Conservation (phyloP, 1,140 invertebrate species). For the Scaptomyza pallida region DNA sequence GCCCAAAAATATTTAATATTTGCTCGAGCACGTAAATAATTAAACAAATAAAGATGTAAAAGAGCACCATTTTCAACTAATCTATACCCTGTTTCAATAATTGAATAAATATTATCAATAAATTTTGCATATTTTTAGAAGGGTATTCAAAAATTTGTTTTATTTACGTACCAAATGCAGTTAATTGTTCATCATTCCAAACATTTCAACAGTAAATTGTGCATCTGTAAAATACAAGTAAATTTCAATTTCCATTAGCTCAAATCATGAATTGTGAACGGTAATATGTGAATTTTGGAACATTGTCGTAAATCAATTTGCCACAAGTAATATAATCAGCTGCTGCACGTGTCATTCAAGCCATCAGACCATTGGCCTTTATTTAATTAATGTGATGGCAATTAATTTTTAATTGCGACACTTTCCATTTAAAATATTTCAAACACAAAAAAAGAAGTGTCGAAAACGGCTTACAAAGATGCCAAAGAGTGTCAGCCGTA, state of each 20-base stretch:
- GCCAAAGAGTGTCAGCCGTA: slow-evolving; percentile 29
- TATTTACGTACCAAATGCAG: slow-evolving; percentile 34
- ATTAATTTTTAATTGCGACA: slow-evolving; percentile 74
- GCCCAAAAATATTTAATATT: slow-evolving; percentile 6
- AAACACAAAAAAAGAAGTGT: slow-evolving; percentile 23
- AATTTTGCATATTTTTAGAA: background rate
- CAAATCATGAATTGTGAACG: background rate
- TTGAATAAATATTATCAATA: no score
- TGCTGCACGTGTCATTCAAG: slow-evolving; percentile 25
- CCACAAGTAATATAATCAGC: slow-evolving; percentile 13
- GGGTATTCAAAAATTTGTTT: slow-evolving; percentile 15
- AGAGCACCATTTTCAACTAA: background rate
- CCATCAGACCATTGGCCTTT: slow-evolving; percentile 3
- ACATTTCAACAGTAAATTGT: slow-evolving; percentile 25
- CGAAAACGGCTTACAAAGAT: slow-evolving; percentile 44
- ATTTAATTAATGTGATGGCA: slow-evolving; percentile 36
- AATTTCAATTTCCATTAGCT: slow-evolving; percentile 23
- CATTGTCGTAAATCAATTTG: background rate
- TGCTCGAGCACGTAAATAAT: background rate
- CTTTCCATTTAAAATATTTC: slow-evolving; percentile 59
- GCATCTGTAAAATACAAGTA: slow-evolving; percentile 18
- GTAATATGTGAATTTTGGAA: slow-evolving; percentile 1
- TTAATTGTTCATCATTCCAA: slow-evolving; percentile 18
- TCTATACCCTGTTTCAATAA: background rate
- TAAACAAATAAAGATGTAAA: background rate